Evolutionary conservation across 2,888 invertebrate genomes (phyloP), one percentile per base, ranked within the genome.

Genomic region (Drosophila emarginata): DNA sequence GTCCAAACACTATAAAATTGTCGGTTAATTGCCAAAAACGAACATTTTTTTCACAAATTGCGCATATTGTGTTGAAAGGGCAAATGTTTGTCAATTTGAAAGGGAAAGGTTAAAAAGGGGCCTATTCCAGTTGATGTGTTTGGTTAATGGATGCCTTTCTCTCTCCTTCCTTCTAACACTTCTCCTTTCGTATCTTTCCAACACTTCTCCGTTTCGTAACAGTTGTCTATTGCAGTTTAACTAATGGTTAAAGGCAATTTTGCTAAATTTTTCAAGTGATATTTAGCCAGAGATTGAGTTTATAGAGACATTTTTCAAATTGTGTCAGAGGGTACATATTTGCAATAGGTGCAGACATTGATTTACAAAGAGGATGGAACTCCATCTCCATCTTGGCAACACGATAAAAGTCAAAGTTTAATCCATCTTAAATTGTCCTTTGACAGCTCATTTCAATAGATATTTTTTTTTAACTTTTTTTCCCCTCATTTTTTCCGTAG

Each of bases 1-100:
- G 87, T 59, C 74, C 28, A 54, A 45, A 61, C 15, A 67, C 58
- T 62, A 64, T 64, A 68, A 83, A 84, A 86, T 84, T 82, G 84
- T 71, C 75, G 80, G 78, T 84, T 88, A 84, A 84, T 88, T 84
- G 86, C 80, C 61, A 60, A 61, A 72, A 65, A 67, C 32, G 53
- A 53, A 53, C 14, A 53, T 53, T 53, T 63, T 63, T 72, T 62
- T 58, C 70, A 72, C 65, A 81, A 83, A 74, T 73, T 74, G 64
- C 71, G 54, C 68, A 77, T 64, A 70, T 79, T 77, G 74, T 69
- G 51, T 45, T 23, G 36, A 51, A 52, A 61, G 9, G 64, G 37
- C 60, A 66, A 67, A 64, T 71, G 72, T 67, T 64, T n/a, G 37
- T 58, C 37, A 54, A 40, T 53, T 32, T 32, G 32, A 32, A 32